Percentiles rank a stretch among this genome's conserved stretches.
phyloP scores from a whole-genome alignment of 2,888 invertebrate genomes.

The Dysmachus trigonus region DNA sequence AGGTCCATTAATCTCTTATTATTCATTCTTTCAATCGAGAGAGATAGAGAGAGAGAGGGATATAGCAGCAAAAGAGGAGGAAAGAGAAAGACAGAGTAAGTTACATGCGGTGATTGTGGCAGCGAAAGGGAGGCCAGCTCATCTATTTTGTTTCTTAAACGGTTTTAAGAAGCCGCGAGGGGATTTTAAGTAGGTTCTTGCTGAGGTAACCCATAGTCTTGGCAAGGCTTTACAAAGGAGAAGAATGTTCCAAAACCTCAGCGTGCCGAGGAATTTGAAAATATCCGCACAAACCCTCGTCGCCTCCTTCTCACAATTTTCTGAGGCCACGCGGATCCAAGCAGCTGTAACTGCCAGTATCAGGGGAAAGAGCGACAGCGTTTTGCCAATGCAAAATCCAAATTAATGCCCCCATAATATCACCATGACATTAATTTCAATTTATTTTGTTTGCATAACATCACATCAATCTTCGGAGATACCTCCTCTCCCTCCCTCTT shows the following conservation, averaged over 20 bases:
- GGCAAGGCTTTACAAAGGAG: not conserved
- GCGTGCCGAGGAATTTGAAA: not conserved
- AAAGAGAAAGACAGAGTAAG: not conserved
- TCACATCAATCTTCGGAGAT: constrained; percentile 39
- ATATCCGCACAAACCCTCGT: not conserved
- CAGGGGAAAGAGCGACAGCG: not conserved
- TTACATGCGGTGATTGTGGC: not conserved
- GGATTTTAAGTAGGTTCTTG: constrained; percentile 16
- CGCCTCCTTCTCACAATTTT: not conserved
- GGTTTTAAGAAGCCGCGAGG: not conserved
- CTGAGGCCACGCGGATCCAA: not conserved
- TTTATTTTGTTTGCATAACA: constrained; percentile 39
- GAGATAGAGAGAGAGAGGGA: not conserved
- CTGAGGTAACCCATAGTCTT: constrained; percentile 30
- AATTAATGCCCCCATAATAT: constrained; percentile 39
- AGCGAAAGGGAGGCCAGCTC: not conserved
- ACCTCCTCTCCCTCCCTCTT: not conserved
- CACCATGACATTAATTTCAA: constrained; percentile 41
- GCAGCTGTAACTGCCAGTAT: not conserved
- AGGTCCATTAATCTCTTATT: constrained; percentile 33
- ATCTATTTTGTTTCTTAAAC: constrained; percentile 28
- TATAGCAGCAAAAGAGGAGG: not conserved
- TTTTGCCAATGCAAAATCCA: constrained; percentile 29
- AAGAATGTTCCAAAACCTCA: not conserved
- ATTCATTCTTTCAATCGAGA: not conserved